Evolutionary conservation across 2,797 vertebrate genomes (phyloP), one percentile per base, ranked within the genome.

Genomic region (Spea hammondii): DNA sequence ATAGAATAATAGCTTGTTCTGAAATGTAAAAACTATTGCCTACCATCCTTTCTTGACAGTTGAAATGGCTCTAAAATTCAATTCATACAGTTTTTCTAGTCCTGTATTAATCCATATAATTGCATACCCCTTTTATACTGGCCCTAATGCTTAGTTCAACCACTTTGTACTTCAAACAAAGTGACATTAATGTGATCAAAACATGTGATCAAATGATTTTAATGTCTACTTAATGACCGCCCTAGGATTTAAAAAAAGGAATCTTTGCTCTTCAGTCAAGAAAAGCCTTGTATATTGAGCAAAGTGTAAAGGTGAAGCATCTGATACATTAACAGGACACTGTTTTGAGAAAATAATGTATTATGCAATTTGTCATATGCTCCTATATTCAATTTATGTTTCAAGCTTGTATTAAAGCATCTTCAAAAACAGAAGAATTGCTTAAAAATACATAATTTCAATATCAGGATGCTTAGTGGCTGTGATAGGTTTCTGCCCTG

Each of bases 181-280:
- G 10, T 72, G 73, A 76, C 74, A 80, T 44, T 80, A 76, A 80
- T 76, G 79, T 69, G 53, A 47, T 54, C 14, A 55, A 54, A 69
- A 74, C 45, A 79, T 53, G 55, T 79, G 51, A 70, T 74, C 55
- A 14, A 60, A 53, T 54, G 72, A 55, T 80, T 66, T 76, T 72
- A 76, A 76, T 72, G 79, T 66, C 45, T 55, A 6, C 17, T 47
- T 76, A 48, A 60, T 80, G 79, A 76, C 74, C 71, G 79, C 46
- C 64, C 53, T 65, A 66, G 46, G 13, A 80, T 49, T 65, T 13
- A n/a, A 14, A 65, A 54, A 64, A 17, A 65, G 17, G 53, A 60
- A 54, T 44, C 53, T 72, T 72, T 76, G 73, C 68, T 76, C 68
- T 48, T 54, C 57, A 60, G 74, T 67, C 69, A 72, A 11, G 46